Evolutionary conservation across 2,113 vertebrate species (phyloP).

Genomic region (Piaya cayana): DNA sequence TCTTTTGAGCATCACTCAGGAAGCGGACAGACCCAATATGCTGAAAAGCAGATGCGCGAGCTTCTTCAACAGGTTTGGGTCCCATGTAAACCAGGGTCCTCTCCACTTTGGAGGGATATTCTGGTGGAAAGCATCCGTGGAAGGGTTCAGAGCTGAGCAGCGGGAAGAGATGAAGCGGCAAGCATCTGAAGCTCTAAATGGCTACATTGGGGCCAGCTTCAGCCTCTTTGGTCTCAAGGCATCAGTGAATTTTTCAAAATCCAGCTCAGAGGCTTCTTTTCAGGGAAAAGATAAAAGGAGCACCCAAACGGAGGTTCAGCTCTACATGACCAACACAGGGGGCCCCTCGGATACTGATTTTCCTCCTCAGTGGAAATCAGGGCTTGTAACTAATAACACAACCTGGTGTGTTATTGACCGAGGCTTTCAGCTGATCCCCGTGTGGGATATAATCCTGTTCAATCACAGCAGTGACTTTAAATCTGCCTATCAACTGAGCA

Average conservation of each 20-base stretch:
- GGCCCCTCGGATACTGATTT: slow-evolving; percentile 41
- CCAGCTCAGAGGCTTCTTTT: neutral
- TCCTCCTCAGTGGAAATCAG: slow-evolving; percentile 58
- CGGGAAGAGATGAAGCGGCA: slow-evolving; percentile 11
- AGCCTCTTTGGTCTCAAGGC: accelerated
- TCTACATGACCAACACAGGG: slow-evolving; percentile 41
- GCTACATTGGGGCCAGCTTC: neutral
- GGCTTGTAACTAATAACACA: slow-evolving; percentile 48
- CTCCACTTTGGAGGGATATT: slow-evolving; percentile 76
- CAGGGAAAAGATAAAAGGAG: neutral
- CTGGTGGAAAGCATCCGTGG: slow-evolving; percentile 65
- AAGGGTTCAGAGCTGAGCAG: slow-evolving; percentile 38
- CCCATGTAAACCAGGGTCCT: slow-evolving; percentile 67
- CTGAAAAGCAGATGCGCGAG: neutral
- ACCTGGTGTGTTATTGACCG: slow-evolving; percentile 71
- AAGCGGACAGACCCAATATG: neutral
- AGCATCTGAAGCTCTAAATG: neutral
- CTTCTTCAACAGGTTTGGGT: slow-evolving; percentile 74
- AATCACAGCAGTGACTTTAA: slow-evolving; percentile 61
- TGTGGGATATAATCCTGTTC: slow-evolving; percentile 67
- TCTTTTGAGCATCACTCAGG: neutral
- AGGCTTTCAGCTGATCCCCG: slow-evolving; percentile 52
- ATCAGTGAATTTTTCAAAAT: accelerated
- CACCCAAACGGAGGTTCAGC: neutral
- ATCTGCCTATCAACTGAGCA: neutral